Base-by-base conservation (phyloP, 2,888 invertebrate genomes). In the Amiota mariae region DNA sequence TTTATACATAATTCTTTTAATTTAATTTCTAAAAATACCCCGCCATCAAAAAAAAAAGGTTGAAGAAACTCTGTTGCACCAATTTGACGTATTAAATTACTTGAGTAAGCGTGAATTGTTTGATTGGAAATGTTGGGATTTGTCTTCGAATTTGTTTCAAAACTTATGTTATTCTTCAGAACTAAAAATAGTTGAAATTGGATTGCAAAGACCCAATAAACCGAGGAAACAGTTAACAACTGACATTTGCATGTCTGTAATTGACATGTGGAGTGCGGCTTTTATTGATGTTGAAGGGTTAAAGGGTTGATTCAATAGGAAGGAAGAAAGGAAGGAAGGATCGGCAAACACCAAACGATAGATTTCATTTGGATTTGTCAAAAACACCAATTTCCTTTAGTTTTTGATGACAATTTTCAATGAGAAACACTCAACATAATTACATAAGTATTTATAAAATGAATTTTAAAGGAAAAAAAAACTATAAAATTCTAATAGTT, bases 81-180 rank as follows among this genome's bases (percentile, higher is more conserved):
- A 20, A 24, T 59, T 54, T 59, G 59, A 20, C 59, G 13, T 59
- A 59, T 59, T 59, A 24, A 59, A 59, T 59, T 59, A 59, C 59
- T 15, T 59, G 59, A 11, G 18, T 20, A 11, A 59, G 20, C 15
- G 20, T 54, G 54, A 15, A 15, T 59, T 20, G 18, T 59, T 59
- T 20, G 20, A 18, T 51, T 51, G 54, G 4, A 9, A 20, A 57
- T 18, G 57, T 57, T 57, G 59, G n/a, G 54, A 10, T 12, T 51
- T n/a, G 54, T n/a, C 12, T 51, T 51, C 54, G 8, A 51, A 8
- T 51, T 51, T n/a, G 54, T 36, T 36, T 36, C 36, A 2, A 36
- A 36, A 36, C 36, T 36, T 36, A 6, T 36, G 36, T 36, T 36
- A 36, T 36, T 36, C 36, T 2, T 36, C 6, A 6, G 54, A 51